Conservation (phyloP, 2,888 invertebrate genomes). For the Drosophila nigricruria region DNA sequence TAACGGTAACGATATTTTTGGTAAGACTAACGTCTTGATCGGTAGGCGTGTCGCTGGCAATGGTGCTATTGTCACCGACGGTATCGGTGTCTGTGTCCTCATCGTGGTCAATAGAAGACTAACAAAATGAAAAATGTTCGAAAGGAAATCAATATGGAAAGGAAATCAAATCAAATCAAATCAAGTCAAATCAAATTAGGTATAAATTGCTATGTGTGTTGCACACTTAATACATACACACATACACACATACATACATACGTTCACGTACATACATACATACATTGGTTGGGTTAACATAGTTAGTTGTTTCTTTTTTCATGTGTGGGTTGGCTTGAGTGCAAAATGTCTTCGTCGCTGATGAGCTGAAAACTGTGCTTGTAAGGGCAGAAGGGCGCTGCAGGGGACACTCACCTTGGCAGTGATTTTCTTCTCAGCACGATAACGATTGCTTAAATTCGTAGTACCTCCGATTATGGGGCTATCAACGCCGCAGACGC, state of each 20-base stretch:
- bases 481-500: constrained; percentile 64
- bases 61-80: constrained; percentile 65
- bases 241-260: constrained; percentile 12
- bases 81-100: constrained; percentile 71
- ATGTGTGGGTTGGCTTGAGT: constrained; percentile 20
- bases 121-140: constrained; percentile 42
- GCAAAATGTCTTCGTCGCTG: constrained; percentile 28
- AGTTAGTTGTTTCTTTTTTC: not conserved
- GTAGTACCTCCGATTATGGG: constrained; percentile 72
- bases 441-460: constrained; percentile 83
- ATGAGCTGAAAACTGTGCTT: constrained; percentile 46
- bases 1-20: constrained; percentile 30
- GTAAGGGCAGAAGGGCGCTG: not conserved
- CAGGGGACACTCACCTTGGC: constrained; percentile 82
- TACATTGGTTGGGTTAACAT: not conserved
- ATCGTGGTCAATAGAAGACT: constrained; percentile 71
- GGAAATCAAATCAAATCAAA: constrained; percentile 31
- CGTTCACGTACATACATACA: constrained; percentile 15
- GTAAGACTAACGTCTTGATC: constrained; percentile 57
- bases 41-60: constrained; percentile 76
- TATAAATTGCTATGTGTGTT: constrained; percentile 7
- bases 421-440: constrained; percentile 85
- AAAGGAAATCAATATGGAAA: constrained; percentile 42
- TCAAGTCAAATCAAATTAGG: constrained; percentile 13
- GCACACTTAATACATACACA: constrained; percentile 6